phyloP scores from a whole-genome alignment of 2,888 invertebrate species.

The Eupithecia centaureata region DNA sequence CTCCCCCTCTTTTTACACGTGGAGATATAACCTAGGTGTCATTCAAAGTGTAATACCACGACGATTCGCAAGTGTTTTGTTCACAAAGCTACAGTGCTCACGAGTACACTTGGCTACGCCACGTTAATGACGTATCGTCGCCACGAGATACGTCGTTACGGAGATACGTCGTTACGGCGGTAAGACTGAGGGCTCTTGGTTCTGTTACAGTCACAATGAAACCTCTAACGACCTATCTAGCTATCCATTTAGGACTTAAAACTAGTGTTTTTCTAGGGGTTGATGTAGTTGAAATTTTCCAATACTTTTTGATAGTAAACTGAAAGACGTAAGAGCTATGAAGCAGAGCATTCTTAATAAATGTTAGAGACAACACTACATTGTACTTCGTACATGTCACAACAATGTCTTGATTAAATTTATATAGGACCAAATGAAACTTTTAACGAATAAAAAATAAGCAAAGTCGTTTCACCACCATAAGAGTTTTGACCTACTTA shows the following conservation, averaged over 20 bases:
- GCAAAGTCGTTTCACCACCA: too few species aligned
- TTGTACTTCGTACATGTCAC: too few species aligned
- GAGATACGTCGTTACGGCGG: background rate
- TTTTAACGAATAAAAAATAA: too few species aligned
- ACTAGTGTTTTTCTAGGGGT: background rate
- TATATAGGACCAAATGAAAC: too few species aligned
- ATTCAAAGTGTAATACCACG: constrained; percentile 4
- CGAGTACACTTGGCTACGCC: background rate
- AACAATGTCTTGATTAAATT: too few species aligned
- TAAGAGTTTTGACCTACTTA: too few species aligned
- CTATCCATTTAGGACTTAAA: background rate
- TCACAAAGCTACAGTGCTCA: background rate
- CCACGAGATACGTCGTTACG: background rate
- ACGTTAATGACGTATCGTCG: constrained; percentile 7
- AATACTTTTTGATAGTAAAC: too few species aligned
- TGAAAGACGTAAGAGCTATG: too few species aligned
- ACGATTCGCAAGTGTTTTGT: background rate
- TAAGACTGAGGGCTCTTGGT: background rate
- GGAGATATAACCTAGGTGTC: background rate
- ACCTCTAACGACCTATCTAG: background rate
- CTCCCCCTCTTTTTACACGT: background rate
- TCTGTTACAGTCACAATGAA: background rate
- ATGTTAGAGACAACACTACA: too few species aligned
- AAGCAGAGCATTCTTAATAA: too few species aligned
- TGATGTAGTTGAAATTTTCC: background rate